Percentiles rank a stretch among this genome's conserved stretches.
These are phyloP conservation scores for Homarus gammarus DNA, from an alignment of 2,888 invertebrate genomes.

Conservation along the genomic window DNA sequence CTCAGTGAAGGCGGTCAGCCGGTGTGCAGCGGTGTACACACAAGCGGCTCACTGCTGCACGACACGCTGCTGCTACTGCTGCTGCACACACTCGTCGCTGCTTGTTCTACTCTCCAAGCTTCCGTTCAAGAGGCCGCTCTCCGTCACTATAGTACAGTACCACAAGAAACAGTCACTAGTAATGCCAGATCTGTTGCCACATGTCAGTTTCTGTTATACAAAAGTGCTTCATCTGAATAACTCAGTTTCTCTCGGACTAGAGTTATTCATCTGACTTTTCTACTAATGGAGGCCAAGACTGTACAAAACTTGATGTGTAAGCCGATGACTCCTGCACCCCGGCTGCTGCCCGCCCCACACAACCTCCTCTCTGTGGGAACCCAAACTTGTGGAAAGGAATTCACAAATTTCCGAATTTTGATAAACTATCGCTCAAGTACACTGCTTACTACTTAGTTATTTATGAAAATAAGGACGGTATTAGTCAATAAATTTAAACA, in stretches of 20 bases:
- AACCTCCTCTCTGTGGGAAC: not conserved
- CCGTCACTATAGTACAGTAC: not conserved
- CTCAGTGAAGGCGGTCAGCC: constrained; percentile 35
- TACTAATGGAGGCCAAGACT: constrained; percentile 30
- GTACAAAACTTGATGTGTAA: constrained; percentile 24
- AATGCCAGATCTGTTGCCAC: no score
- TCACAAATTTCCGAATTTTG: not conserved
- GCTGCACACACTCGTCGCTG: constrained; percentile 2
- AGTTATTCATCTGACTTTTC: constrained; percentile 24
- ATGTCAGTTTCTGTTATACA: not conserved
- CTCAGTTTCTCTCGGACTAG: constrained; percentile 12
- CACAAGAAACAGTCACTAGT: not conserved
- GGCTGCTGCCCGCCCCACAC: not conserved
- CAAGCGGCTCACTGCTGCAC: not conserved
- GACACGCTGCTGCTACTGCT: not conserved
- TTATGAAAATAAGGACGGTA: not conserved
- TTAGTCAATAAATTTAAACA: no score
- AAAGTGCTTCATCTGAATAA: not conserved
- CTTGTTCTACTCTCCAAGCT: constrained; percentile 1
- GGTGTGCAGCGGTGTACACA: constrained; percentile 26
- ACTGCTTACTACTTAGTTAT: not conserved
- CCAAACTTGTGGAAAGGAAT: not conserved
- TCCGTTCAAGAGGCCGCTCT: constrained; percentile 17
- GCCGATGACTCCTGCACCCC: not conserved
- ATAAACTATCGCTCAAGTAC: not conserved